Percentiles rank a stretch among this genome's conserved stretches.
Conservation (phyloP, 2,888 invertebrate genomes). For the Macaria notata region DNA sequence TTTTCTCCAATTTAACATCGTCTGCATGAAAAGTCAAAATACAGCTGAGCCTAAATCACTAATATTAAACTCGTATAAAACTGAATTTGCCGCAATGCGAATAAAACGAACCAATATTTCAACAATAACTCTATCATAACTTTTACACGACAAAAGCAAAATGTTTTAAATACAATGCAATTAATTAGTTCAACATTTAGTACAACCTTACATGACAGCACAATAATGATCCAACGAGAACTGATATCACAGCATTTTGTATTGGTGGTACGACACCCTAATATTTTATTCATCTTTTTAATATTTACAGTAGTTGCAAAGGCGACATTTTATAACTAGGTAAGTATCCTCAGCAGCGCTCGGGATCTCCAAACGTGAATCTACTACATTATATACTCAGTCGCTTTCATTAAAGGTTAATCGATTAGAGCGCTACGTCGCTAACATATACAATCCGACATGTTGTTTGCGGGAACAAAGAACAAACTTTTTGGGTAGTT, state of each 20-base stretch:
- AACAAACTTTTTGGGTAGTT: conserved; percentile 50
- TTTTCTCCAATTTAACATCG: too few relatives aligned
- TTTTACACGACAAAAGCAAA: conserved; percentile 14
- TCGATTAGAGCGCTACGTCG: conserved; percentile 38
- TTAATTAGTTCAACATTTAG: conserved; percentile 19
- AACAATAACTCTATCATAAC: conserved; percentile 19
- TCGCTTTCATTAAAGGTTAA: conserved; percentile 60
- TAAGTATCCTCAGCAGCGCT: conserved; percentile 37
- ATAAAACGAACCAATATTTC: conserved; percentile 12
- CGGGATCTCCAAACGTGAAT: conserved; percentile 36
- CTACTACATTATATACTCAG: conserved; percentile 61
- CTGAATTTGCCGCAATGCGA: conserved; percentile 21
- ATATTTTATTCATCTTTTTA: conserved; percentile 48
- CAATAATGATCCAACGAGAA: conserved; percentile 60
- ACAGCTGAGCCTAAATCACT: neutral
- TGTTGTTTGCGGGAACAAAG: conserved; percentile 30
- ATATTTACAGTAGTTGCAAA: conserved; percentile 52
- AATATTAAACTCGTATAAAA: conserved; percentile 1
- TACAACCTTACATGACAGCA: conserved; percentile 38
- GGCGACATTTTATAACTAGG: conserved; percentile 40
- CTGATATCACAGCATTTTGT: conserved; percentile 80
- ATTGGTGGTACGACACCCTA: conserved; percentile 60
- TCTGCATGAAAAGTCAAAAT: too few relatives aligned
- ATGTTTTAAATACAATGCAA: conserved; percentile 27
- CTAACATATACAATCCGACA: conserved; percentile 59